Evolutionary conservation across 92 coral and sea anemone genomes (phyloP).

Genomic region (Palythoa grandiflora): DNA sequence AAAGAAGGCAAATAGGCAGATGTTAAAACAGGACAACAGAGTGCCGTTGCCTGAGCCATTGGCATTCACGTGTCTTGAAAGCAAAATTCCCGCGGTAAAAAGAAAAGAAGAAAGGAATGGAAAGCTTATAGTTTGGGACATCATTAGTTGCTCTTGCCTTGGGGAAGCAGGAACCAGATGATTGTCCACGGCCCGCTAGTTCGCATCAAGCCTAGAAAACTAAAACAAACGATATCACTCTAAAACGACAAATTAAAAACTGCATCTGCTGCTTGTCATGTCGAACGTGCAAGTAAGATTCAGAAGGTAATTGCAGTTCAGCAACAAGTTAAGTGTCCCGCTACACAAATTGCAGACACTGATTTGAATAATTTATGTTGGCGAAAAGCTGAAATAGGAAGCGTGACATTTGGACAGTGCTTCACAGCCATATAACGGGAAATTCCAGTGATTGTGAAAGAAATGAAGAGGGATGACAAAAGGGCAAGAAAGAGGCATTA

Average conservation of each 20-base stretch:
- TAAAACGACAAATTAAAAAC: background rate
- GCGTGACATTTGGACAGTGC: constrained; percentile 14
- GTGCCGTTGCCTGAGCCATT: background rate
- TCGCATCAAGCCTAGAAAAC: background rate
- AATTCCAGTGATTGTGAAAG: constrained; percentile 13
- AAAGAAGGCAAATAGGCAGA: background rate
- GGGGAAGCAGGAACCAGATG: background rate
- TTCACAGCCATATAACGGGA: background rate
- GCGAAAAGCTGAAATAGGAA: background rate
- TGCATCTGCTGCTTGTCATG: background rate
- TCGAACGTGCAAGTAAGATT: too few species aligned
- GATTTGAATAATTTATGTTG: background rate
- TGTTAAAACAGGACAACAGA: background rate
- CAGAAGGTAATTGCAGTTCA: background rate
- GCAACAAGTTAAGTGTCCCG: background rate
- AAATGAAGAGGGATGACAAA: constrained; percentile 27
- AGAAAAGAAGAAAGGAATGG: background rate
- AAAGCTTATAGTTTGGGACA: background rate
- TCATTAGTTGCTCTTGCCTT: background rate
- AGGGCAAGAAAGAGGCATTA: constrained; percentile 25
- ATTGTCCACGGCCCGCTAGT: background rate
- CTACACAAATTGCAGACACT: background rate
- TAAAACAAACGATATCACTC: background rate
- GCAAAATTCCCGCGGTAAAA: background rate
- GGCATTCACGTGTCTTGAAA: background rate